Evolutionary conservation across 2,113 vertebrate species (phyloP).

Genomic region (Casuarius casuarius): DNA sequence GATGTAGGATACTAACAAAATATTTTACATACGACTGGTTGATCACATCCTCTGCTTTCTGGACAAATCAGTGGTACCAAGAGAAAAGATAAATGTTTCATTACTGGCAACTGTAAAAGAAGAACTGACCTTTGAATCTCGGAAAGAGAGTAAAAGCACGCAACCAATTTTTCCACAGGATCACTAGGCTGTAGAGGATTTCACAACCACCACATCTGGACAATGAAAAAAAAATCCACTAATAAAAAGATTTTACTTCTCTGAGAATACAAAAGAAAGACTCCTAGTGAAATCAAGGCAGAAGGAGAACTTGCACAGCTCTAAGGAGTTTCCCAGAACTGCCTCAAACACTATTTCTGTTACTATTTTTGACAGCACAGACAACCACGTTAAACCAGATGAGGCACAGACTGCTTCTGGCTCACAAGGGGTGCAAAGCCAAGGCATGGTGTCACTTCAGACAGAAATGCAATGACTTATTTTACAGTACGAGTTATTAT

Average conservation of each 20-base stretch:
- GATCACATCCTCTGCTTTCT: not conserved
- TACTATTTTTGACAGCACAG: not conserved
- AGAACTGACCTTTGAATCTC: not conserved
- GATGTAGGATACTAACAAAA: not conserved
- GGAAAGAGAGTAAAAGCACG: not conserved
- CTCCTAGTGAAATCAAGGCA: not conserved
- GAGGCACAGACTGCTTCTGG: not conserved
- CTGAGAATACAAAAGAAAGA: not conserved
- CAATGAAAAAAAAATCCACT: not conserved
- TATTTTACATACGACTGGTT: too few species aligned
- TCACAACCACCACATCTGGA: not conserved
- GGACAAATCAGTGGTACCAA: not conserved
- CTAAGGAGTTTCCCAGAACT: not conserved
- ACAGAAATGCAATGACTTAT: not conserved
- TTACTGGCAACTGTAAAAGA: not conserved
- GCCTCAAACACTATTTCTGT: not conserved
- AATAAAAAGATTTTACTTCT: not conserved
- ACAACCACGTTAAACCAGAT: not conserved
- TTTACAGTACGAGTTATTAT: not conserved
- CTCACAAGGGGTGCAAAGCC: not conserved
- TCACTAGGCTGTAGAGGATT: accelerated
- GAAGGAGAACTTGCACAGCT: not conserved
- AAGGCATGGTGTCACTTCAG: not conserved
- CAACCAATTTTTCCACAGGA: not conserved
- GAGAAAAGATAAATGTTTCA: not conserved